Base-by-base conservation (phyloP, 2,113 vertebrate species). In the Erythrolamprus reginae region DNA sequence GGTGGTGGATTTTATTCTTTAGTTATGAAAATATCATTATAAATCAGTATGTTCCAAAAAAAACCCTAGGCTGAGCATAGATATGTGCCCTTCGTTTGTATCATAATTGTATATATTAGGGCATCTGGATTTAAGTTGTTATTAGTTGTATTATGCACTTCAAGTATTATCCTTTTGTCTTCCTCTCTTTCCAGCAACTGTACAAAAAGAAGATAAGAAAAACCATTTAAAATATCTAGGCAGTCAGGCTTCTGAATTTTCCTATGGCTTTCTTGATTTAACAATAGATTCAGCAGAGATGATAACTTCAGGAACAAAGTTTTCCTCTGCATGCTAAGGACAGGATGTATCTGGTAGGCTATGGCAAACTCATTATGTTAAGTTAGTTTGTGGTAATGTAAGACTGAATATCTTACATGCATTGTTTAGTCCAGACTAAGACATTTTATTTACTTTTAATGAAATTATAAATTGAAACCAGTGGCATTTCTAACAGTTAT, bases 271-370 rank as follows among this genome's bases (percentile, higher is more conserved):
- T 88, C 93, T 92, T 48, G 28, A 53, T 61, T 89, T 95, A 89
- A 97, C 95, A 97, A 96, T 95, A 94, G 95, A 91, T 88, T 91
- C n/a, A 87, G 52, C 2, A 21, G 91, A 94, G 93, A 95, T 83
- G 9, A 90, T 47, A 93, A 95, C 94, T 88, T 93, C 93, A 94
- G 96, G 94, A 95, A 96, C 97, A 96, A 92, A 89, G 77, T 86
- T 97, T 95, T 96, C 90, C 94, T 96, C 55, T 51, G 33, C 93
- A 89, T 90, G 77, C 5, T 82, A 95, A 92, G 93, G 90, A 94
- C 95, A 95, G 92, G 94, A 93, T 94, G 92, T 92, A 70, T 90
- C 88, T 91, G 88, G 0, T 89, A 93, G 93, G 88, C 88, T 70
- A 21, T 55, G 10, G 24, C 89, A 55, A 82, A 89, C 89, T 93